Percentiles rank a stretch among this genome's conserved stretches.
phyloP scores from a whole-genome alignment of 2,888 invertebrate species.

The Andrena flavipes region DNA sequence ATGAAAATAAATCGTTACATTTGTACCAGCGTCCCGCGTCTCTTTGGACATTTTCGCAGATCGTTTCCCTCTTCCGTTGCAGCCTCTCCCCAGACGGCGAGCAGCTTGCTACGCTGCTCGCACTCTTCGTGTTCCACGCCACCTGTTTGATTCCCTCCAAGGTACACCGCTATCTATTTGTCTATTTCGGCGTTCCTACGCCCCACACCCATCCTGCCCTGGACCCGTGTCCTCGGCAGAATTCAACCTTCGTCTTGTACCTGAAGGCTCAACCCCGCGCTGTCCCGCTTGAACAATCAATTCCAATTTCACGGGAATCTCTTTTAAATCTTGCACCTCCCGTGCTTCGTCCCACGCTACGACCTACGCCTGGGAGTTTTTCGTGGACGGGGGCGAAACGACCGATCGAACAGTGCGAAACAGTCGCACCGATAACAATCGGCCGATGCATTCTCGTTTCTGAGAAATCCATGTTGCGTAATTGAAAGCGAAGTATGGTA shows the following conservation, averaged over 20 bases:
- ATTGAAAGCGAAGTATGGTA: too few species aligned
- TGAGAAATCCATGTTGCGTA: neutral
- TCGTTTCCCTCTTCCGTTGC: constrained; percentile 28
- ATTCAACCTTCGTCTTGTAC: constrained; percentile 49
- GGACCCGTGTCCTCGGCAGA: constrained; percentile 38
- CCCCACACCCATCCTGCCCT: neutral
- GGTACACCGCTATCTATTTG: constrained; percentile 71
- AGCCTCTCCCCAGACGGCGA: neutral
- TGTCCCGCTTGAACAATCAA: constrained; percentile 69
- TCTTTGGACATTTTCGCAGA: constrained; percentile 54
- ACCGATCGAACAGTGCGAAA: neutral
- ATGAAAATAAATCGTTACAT: constrained; percentile 82
- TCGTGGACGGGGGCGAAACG: constrained; percentile 8
- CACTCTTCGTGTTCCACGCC: constrained; percentile 63
- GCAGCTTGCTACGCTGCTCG: constrained; percentile 1
- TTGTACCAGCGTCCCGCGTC: constrained; percentile 70
- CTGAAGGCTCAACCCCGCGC: constrained; percentile 13
- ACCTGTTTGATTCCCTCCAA: constrained; percentile 78
- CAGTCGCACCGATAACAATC: neutral
- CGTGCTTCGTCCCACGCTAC: constrained; percentile 36
- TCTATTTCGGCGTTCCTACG: constrained; percentile 72
- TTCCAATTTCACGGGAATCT: constrained; percentile 72
- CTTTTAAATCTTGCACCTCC: constrained; percentile 73
- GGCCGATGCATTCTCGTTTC: neutral
- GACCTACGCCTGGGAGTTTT: constrained; percentile 11